Evolutionary conservation across 2,888 invertebrate species (phyloP).

Genomic region (Caenorhabditis parvicauda): DNA sequence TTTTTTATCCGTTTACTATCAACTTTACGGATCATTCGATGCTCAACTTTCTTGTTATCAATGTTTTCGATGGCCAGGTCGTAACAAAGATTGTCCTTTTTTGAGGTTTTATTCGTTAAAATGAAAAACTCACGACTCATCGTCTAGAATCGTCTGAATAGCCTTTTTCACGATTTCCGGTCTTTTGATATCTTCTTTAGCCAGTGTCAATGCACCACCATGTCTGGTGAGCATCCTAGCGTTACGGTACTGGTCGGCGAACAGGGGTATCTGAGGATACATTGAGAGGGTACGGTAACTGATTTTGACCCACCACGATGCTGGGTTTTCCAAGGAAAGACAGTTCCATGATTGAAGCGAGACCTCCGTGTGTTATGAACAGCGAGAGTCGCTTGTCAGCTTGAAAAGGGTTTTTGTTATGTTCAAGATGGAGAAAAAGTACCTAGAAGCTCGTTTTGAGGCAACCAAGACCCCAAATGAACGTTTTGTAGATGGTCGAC

Average conservation of each 20-base stretch:
- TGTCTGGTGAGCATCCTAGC: slow-evolving; percentile 13
- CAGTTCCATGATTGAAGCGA: slow-evolving; percentile 10
- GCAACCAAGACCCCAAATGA: slow-evolving; percentile 35
- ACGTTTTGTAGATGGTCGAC: slow-evolving; percentile 26
- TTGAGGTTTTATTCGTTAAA: background rate
- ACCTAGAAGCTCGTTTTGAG: slow-evolving; percentile 40
- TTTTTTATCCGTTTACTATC: no score
- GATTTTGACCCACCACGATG: slow-evolving; percentile 6
- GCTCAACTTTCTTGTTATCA: no score
- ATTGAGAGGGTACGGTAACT: background rate
- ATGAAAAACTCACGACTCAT: background rate
- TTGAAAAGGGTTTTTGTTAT: background rate
- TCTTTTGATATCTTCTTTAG: slow-evolving; percentile 13
- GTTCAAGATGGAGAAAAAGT: no score
- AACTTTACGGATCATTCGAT: no score
- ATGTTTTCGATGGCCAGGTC: no score
- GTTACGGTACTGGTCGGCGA: slow-evolving; percentile 19
- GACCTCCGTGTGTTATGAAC: slow-evolving; percentile 24
- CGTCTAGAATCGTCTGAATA: background rate
- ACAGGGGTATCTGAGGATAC: slow-evolving; percentile 9
- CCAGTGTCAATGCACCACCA: slow-evolving; percentile 6
- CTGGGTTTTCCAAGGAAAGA: slow-evolving; percentile 15
- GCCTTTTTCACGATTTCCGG: slow-evolving; percentile 1
- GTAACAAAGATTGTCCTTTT: no score
- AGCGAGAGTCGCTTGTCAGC: slow-evolving; percentile 11